phyloP scores from a whole-genome alignment of 2,113 vertebrate species.

The Gymnobelideus leadbeateri region DNA sequence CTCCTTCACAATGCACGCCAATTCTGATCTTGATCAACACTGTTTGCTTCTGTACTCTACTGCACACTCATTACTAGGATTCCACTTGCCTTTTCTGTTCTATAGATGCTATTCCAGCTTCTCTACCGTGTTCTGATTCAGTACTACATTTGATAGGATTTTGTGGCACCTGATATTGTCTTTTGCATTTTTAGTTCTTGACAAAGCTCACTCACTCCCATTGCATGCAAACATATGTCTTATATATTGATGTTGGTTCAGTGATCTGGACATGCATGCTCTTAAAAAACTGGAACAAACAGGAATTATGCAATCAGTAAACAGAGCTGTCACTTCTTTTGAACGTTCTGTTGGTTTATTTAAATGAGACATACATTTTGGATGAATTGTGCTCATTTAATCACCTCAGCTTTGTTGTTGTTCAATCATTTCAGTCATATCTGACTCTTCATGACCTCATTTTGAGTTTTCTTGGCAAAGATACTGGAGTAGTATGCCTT shows the following conservation, averaged over 20 bases:
- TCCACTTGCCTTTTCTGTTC: neutral
- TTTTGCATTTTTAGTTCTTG: neutral
- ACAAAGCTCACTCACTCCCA: neutral
- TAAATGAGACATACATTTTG: neutral
- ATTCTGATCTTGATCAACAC: neutral
- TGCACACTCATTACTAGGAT: neutral
- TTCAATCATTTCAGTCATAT: too few species aligned
- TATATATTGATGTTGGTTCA: neutral
- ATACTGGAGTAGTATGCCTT: too few species aligned
- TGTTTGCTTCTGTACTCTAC: neutral
- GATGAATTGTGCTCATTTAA: neutral
- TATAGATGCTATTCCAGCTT: neutral
- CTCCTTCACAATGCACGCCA: neutral
- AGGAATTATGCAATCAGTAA: neutral
- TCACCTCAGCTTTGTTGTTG: neutral
- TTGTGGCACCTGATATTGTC: neutral
- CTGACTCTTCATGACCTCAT: too few species aligned
- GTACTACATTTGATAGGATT: neutral
- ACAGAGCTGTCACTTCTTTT: neutral
- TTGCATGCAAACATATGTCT: neutral
- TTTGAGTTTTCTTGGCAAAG: too few species aligned
- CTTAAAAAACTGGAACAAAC: neutral
- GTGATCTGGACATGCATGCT: neutral
- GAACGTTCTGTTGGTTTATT: neutral
- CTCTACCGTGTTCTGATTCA: neutral